Percentiles rank a stretch among this genome's conserved stretches.
phyloP scores from a whole-genome alignment of 2,888 invertebrate genomes.

The Pharmacophagus antenor region DNA sequence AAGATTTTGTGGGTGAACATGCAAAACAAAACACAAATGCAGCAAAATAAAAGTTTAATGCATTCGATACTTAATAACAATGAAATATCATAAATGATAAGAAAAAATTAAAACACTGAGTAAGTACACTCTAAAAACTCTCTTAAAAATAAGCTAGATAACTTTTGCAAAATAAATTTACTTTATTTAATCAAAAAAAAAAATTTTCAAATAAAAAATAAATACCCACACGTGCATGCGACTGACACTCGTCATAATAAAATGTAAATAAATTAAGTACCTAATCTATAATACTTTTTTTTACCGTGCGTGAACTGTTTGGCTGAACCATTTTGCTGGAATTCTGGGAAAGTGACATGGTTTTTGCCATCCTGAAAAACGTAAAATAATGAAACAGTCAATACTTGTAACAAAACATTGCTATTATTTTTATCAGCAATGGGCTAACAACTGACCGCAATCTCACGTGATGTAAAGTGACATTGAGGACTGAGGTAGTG shows the following conservation, averaged over 20 bases:
- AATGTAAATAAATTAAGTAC: conserved; percentile 78
- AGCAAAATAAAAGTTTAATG: conserved; percentile 7
- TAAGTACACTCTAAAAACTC: conserved; percentile 4
- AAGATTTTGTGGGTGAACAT: conserved; percentile 14
- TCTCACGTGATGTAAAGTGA: too few species aligned
- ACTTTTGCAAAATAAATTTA: conserved; percentile 9
- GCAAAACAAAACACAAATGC: conserved; percentile 16
- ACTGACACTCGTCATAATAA: conserved; percentile 75
- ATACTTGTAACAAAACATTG: too few species aligned
- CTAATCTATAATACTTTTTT: conserved; percentile 85
- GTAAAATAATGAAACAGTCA: too few species aligned
- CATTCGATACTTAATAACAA: not conserved
- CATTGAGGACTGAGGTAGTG: too few species aligned
- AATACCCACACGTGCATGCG: conserved; percentile 78
- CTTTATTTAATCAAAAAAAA: not conserved
- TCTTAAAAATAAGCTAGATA: conserved; percentile 15
- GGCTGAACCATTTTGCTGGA: conserved; percentile 93
- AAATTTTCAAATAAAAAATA: conserved; percentile 42
- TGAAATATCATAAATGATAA: not conserved
- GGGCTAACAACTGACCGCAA: too few species aligned
- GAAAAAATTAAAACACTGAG: conserved; percentile 1
- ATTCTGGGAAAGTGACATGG: conserved; percentile 94
- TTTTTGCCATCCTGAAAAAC: conserved; percentile 89
- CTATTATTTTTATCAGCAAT: too few species aligned
- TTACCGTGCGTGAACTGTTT: conserved; percentile 94